A percentile compares a stretch with the other conserved stretches of the same genome.
Conservation (phyloP, 2,113 vertebrate genomes). For the Anarrhichthys ocellatus region DNA sequence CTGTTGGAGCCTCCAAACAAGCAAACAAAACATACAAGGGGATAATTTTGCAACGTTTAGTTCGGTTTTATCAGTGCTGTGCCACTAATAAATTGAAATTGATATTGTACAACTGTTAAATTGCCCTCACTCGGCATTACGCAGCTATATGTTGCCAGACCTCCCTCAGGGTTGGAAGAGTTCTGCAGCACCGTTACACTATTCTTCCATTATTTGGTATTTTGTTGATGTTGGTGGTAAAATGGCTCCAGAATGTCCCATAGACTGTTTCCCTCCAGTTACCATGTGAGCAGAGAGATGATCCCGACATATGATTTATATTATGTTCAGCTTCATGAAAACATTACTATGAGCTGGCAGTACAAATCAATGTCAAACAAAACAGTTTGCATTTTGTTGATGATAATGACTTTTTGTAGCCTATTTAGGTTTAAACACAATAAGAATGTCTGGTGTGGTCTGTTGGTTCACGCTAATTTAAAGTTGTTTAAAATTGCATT, state of each 20-base stretch:
- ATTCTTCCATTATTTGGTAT: slow-evolving; percentile 57
- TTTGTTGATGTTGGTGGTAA: slow-evolving; percentile 55
- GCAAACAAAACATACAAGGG: slow-evolving; percentile 34
- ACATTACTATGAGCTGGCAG: background rate
- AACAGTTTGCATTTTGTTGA: background rate
- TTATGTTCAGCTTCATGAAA: slow-evolving; percentile 36
- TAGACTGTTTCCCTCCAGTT: slow-evolving; percentile 19
- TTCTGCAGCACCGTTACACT: slow-evolving; percentile 34
- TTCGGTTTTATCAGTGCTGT: slow-evolving; percentile 42
- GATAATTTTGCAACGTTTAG: slow-evolving; percentile 32
- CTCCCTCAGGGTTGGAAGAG: slow-evolving; percentile 40
- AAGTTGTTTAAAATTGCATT: slow-evolving; percentile 9
- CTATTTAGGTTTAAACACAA: slow-evolving; percentile 21
- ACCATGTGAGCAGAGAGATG: slow-evolving; percentile 30
- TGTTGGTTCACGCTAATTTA: background rate
- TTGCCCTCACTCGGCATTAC: slow-evolving; percentile 26
- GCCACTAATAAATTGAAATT: slow-evolving; percentile 49
- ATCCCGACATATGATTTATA: slow-evolving; percentile 32
- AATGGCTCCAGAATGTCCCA: slow-evolving; percentile 34
- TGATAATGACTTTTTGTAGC: background rate
- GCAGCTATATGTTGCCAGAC: slow-evolving; percentile 53
- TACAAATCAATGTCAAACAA: slow-evolving; percentile 2
- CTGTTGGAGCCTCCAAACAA: slow-evolving; percentile 2
- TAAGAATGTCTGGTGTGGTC: slow-evolving; percentile 7
- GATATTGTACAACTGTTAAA: slow-evolving; percentile 40